Evolutionary conservation across 1,140 invertebrate species (phyloP), one percentile per base, ranked within the genome.

Genomic region (Trichonephila clavata): DNA sequence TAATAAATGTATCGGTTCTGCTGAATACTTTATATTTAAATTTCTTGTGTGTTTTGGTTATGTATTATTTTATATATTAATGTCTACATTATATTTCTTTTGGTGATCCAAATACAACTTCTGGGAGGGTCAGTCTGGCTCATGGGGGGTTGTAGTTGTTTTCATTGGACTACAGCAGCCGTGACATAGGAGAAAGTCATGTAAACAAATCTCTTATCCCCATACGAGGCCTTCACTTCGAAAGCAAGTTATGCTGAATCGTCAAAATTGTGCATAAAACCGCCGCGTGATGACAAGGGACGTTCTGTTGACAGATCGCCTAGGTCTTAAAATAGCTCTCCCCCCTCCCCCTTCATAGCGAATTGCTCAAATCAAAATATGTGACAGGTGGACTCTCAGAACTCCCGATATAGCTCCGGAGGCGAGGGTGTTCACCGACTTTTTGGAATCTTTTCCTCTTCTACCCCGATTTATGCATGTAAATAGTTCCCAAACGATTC

Each of bases 291-390:
- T 77, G 32, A 39, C 71, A 39, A 5, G 32, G 32, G 14, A 39
- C 16, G 18, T 63, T 21, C 5, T 63, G 61, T 3, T 77, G 32
- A 39, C 71, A 77, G 71, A 14, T 32, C 68, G 71, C 18, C 18
- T 14, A 32, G 18, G 32, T 32, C 32, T 32, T 32, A 77, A 77
- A 77, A 77, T 77, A 77, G 27, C 43, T 50, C 8, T 6, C 43
- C 43, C 43, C 68, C 5, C 27, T 27, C 24, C 68, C 18, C 71
- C 71, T 14, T 27, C 24, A 6, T 32, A 18, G 14, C 4, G 32
- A 77, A 77, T 27, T 39, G 71, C 27, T 77, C 14, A 32, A 77
- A 32, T 77, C 71, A 77, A 77, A 77, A 77, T 77, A 77, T 77
- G 71, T 77, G 71, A 77, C 71, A 77, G 27, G 71, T 39, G 71